Base-by-base conservation (phyloP, 2,888 invertebrate genomes). In the Amiota minor region DNA sequence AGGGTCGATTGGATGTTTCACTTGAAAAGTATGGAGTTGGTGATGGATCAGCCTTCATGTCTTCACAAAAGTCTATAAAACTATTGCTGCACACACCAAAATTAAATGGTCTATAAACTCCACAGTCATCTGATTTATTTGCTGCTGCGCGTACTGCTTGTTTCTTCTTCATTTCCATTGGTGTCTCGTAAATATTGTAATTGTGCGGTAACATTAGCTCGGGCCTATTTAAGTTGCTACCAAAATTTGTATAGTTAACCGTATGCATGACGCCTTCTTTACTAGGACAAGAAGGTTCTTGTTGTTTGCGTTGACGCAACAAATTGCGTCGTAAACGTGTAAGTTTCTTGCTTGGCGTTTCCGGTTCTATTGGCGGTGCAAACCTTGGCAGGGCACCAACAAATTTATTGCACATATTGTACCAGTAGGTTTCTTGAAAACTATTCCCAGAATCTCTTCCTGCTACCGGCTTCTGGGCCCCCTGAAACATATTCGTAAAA, bases 61-160 rank as follows among this genome's bases (percentile, higher is more conserved):
- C 68, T 0, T 56, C 67, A 0, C 49, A 23, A 46, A 62, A 62
- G 47, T 20, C 2, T 61, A 84, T 64, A 1, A 74, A 69, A 8
- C 9, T 68, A 12, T 68, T 75, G 1, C 80, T 82, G 2, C 65
- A 75, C 50, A 69, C 77, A 0, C 82, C 82, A 47, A 82, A 80
- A 70, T 82, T 82, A 9, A 84, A 82, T 0, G 71, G 72, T 1
- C 47, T 46, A 16, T 65, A 47, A 35, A 6, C 35, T 35, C 35
- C 35, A 35, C 35, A 35, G 6, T 35, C 35, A n/a, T 65, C 18
- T 8, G 47, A n/a, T n/a, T 16, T 12, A 2, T 46, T 47, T n/a
- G 45, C 8, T 61, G 35, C 35, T 35, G 6, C 35, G 12, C 3
- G 1, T 3, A 12, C 53, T 50, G 12, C 4, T 12, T n/a, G 53